A percentile compares a stretch with the other conserved stretches of the same genome.
phyloP scores from a whole-genome alignment of 2,888 invertebrate species.

The Pristionchus mayeri region DNA sequence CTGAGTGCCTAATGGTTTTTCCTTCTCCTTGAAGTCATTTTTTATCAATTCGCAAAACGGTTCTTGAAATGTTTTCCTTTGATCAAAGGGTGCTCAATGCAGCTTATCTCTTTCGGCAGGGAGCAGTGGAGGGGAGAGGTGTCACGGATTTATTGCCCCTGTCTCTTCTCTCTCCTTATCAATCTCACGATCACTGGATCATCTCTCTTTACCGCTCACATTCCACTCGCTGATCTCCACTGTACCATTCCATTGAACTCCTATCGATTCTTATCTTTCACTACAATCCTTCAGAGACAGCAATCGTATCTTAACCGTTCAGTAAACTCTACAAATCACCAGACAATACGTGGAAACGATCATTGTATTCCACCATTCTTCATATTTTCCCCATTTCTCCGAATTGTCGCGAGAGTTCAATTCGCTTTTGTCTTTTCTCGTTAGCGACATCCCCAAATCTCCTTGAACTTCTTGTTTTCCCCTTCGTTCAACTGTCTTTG shows the following conservation, averaged over 20 bases:
- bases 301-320: too few species aligned
- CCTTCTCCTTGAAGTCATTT: not conserved
- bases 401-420: not conserved
- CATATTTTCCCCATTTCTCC: too few species aligned
- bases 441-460: not conserved
- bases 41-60: too few species aligned
- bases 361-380: too few species aligned
- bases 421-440: not conserved
- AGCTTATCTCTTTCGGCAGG: not conserved
- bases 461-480: not conserved
- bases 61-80: too few species aligned
- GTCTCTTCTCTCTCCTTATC: not conserved
- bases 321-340: too few species aligned
- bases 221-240: too few species aligned
- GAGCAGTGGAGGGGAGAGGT: not conserved
- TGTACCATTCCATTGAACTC: too few species aligned
- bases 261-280: not conserved
- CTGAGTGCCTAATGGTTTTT: not conserved
- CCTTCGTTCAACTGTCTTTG: not conserved
- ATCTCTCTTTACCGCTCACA: too few species aligned
- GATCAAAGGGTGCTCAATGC: too few species aligned
- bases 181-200: constrained; percentile 41
- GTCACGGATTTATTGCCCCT: constrained; percentile 17
- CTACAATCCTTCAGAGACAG: not conserved
- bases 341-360: too few species aligned